Evolutionary conservation across 2,797 vertebrate genomes (phyloP).

Genomic region (Sorex maritimensis): DNA sequence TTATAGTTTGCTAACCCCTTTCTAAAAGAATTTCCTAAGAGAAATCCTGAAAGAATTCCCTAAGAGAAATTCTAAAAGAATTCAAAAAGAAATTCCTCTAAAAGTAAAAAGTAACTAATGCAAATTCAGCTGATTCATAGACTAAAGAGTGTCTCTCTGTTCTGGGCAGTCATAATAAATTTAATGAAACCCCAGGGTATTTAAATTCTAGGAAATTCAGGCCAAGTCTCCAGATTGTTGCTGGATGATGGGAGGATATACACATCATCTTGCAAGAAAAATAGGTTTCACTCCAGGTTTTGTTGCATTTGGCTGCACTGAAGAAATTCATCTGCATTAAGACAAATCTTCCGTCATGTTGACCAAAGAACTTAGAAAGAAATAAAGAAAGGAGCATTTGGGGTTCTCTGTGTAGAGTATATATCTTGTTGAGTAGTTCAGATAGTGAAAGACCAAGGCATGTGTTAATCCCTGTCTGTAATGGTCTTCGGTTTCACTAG

Average conservation of each 20-base stretch:
- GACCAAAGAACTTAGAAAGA: too few relatives aligned
- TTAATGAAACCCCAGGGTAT: not conserved
- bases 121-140: slow-evolving; percentile 17
- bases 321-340: slow-evolving; percentile 15
- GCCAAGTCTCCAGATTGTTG: slow-evolving; percentile 35
- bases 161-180: not conserved
- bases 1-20: not conserved
- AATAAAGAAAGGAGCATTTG: too few relatives aligned
- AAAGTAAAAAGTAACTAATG: slow-evolving; percentile 16
- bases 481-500: too few relatives aligned
- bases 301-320: not conserved
- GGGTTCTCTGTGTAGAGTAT: too few relatives aligned
- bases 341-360: too few relatives aligned
- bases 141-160: not conserved
- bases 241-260: not conserved
- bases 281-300: slow-evolving; percentile 32
- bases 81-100: slow-evolving; percentile 12
- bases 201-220: not conserved
- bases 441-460: too few relatives aligned
- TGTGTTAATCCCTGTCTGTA: too few relatives aligned
- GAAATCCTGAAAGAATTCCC: not conserved
- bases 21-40: slow-evolving; percentile 5
- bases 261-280: not conserved
- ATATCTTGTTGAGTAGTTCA: too few relatives aligned
- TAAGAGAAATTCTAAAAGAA: slow-evolving; percentile 12